phyloP scores from a whole-genome alignment of 2,888 invertebrate genomes.

The Drosophila fungiperda region DNA sequence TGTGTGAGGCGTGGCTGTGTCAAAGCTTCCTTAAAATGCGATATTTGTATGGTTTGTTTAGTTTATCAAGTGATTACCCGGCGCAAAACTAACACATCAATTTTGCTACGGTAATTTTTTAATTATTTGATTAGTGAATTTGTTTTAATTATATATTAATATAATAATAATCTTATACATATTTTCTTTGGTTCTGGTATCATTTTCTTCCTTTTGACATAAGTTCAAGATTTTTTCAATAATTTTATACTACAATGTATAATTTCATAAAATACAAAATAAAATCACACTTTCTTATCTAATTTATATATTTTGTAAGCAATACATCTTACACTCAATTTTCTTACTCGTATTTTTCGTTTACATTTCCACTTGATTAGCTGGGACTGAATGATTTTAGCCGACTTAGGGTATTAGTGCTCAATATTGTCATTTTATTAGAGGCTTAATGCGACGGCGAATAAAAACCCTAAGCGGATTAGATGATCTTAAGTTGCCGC shows the following conservation, averaged over 20 bases:
- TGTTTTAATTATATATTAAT: not conserved
- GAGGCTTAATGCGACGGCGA: constrained; percentile 22
- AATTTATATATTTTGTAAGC: not conserved
- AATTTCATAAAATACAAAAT: not conserved
- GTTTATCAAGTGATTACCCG: constrained; percentile 42
- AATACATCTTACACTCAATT: not conserved
- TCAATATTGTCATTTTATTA: constrained; percentile 50
- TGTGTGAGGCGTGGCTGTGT: constrained; percentile 20
- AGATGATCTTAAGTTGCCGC: constrained; percentile 21
- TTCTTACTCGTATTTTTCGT: not conserved
- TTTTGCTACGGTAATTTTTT: accelerated
- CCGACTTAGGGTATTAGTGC: constrained; percentile 13
- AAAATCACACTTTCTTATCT: not conserved
- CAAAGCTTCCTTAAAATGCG: constrained; percentile 3
- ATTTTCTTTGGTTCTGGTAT: not conserved
- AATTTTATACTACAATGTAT: not conserved
- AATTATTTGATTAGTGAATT: not conserved
- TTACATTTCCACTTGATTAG: constrained; percentile 53
- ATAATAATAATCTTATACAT: no score
- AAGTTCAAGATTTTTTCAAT: not conserved
- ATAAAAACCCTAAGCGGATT: constrained; percentile 58
- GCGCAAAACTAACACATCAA: not conserved
- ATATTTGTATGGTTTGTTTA: not conserved
- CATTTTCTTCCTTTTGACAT: not conserved
- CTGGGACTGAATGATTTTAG: constrained; percentile 14